Evolutionary conservation across 2,888 invertebrate species (phyloP), one percentile per base, ranked within the genome.

Genomic region (Ceraclea dissimilis): DNA sequence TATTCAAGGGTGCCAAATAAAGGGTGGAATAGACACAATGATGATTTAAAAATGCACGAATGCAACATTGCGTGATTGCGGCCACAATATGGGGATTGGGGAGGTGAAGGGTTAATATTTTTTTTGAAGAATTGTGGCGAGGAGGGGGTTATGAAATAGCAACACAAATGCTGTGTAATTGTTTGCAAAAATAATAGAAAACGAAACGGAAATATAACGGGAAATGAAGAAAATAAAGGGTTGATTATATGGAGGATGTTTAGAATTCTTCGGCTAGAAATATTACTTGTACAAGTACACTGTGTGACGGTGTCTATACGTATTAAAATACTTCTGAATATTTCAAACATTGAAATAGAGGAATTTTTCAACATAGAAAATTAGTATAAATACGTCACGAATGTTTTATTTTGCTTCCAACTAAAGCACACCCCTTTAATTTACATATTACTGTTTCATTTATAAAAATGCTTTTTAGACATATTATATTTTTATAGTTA

Each of bases 61-160:
- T 54, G 54, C 54, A 54, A 54, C 43, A 49, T 54, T 31, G 54
- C 50, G 54, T 54, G 54, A 54, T 54, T 54, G 39, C 39, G 39
- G 39, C 26, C 26, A 39, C 31, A 11, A 31, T 6, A 6, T 11
- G 31, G 6, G 31, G 31, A 49, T 49, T 43, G 44, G 43, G 50
- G 54, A n/a, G 13, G 34, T 46, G 46, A 46, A 46, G 18, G 46
- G 46, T 46, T 19, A 46, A 46, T 46, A 46, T 46, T 46, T 46
- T n/a, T n/a, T 46, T 18, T 39, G 39, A 39, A 39, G 13, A 8
- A n/a, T n/a, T n/a, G n/a, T n/a, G n/a, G n/a, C n/a, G n/a, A n/a
- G 39, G 5, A 13, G 39, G 26, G 4, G 26, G 26, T 26, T 26
- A 10, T 26, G 10, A 39, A 16, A 39, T 39, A n/a, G 13, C 39